Evolutionary conservation across 2,797 vertebrate species (phyloP).

Genomic region (Choloepus didactylus): DNA sequence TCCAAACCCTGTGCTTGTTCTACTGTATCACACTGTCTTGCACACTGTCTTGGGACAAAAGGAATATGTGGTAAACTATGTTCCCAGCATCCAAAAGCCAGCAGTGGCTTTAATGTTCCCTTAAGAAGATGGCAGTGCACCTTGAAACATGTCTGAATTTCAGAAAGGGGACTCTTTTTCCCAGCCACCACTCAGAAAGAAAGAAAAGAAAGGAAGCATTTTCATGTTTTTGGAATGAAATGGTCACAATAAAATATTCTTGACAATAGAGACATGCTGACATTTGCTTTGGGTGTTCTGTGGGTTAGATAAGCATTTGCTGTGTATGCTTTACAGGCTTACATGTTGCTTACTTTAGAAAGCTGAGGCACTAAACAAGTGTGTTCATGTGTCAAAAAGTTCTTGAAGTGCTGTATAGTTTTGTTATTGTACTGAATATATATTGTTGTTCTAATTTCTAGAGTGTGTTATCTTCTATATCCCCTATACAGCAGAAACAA

Average conservation of each 20-base stretch:
- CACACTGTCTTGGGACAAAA: not conserved
- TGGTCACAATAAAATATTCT: not conserved
- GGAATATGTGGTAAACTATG: not conserved
- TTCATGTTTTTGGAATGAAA: not conserved
- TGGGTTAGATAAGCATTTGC: constrained; percentile 14
- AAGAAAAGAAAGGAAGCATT: not conserved
- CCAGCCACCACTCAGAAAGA: not conserved
- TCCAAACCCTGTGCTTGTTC: not conserved
- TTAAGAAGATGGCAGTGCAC: not conserved
- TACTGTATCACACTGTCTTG: not conserved
- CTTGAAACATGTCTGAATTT: constrained; percentile 56
- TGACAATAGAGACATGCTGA: constrained; percentile 35
- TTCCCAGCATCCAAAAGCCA: not conserved
- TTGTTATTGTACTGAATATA: constrained; percentile 57
- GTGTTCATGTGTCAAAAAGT: constrained; percentile 64
- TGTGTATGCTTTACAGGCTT: constrained; percentile 43
- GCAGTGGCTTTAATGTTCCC: not conserved
- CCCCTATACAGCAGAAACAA: constrained; percentile 14
- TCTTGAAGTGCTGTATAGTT: constrained; percentile 49
- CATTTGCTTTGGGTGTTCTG: constrained; percentile 37
- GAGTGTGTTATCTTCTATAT: constrained; percentile 27
- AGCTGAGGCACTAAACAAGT: not conserved
- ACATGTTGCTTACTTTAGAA: constrained; percentile 45
- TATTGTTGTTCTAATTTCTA: constrained; percentile 46
- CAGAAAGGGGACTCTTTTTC: not conserved